These are phyloP conservation scores for Microplitis mediator DNA, from an alignment of 1,140 invertebrate species.

Conservation along the genomic window DNA sequence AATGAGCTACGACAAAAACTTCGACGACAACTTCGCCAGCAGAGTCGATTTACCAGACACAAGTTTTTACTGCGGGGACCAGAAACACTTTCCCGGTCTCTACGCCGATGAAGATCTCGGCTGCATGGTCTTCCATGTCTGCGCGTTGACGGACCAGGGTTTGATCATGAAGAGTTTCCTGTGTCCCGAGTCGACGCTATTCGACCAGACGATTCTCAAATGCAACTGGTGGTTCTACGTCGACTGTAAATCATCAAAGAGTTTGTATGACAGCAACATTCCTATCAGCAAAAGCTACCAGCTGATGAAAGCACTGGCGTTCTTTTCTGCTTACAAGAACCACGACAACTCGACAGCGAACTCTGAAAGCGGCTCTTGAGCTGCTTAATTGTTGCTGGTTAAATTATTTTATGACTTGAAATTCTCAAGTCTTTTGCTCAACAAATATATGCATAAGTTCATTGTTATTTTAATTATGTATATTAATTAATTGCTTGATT, in stretches of 20 bases:
- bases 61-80: constrained; percentile 84
- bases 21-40: constrained; percentile 84
- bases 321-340: constrained; percentile 83
- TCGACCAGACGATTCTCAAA: constrained; percentile 86
- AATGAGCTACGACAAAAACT: constrained; percentile 84
- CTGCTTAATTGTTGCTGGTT: not conserved
- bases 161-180: constrained; percentile 87
- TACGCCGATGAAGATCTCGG: constrained; percentile 90
- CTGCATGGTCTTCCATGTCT: constrained; percentile 93
- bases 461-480: too few species aligned
- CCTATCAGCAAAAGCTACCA: constrained; percentile 90
- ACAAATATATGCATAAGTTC: too few species aligned
- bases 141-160: constrained; percentile 85
- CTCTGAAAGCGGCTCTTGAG: constrained; percentile 6
- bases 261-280: constrained; percentile 85
- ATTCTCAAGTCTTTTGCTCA: too few species aligned
- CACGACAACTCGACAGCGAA: constrained; percentile 33
- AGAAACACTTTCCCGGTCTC: constrained; percentile 87
- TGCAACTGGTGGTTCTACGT: constrained; percentile 94
- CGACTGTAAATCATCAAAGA: constrained; percentile 80
- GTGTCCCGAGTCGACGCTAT: constrained; percentile 86
- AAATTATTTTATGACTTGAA: not conserved
- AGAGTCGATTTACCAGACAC: constrained; percentile 85
- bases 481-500: too few species aligned
- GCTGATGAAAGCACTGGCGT: constrained; percentile 85